Percentiles rank a stretch among this genome's conserved stretches.
phyloP scores from a whole-genome alignment of 2,797 vertebrate species.

The Amblyraja radiata region DNA sequence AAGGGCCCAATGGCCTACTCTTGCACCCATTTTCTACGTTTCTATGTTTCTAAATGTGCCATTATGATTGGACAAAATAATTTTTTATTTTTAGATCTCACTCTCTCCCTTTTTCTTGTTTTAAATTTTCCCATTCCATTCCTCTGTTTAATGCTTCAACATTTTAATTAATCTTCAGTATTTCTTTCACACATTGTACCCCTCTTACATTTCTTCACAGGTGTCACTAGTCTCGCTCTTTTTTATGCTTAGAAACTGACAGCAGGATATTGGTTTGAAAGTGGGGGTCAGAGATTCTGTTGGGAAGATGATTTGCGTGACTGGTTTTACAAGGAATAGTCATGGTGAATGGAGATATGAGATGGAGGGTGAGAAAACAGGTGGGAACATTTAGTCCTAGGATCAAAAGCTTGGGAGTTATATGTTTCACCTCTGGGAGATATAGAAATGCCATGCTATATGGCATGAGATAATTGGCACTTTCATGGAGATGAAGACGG shows the following conservation, averaged over 20 bases:
- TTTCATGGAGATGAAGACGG: background rate
- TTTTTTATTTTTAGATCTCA: background rate
- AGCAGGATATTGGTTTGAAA: background rate
- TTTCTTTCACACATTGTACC: background rate
- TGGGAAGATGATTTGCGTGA: background rate
- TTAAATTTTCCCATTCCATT: too few species aligned
- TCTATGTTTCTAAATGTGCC: background rate
- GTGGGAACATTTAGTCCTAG: too few species aligned
- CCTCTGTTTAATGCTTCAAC: background rate
- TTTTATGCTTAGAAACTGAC: too few species aligned
- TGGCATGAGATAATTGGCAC: background rate
- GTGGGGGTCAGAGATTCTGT: background rate
- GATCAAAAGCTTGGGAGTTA: background rate
- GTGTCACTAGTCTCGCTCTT: background rate
- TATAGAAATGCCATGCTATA: background rate
- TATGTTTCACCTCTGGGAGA: background rate
- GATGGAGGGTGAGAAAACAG: background rate
- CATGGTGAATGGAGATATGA: background rate
- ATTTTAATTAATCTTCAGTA: background rate
- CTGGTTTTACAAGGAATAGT: background rate
- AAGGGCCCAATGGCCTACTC: too few species aligned
- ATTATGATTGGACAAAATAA: background rate
- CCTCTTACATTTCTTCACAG: background rate
- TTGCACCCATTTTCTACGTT: too few species aligned
- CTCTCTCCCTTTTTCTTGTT: too few species aligned